Evolutionary conservation across 2,888 invertebrate species (phyloP).

Genomic region (Apotomis betuletana): DNA sequence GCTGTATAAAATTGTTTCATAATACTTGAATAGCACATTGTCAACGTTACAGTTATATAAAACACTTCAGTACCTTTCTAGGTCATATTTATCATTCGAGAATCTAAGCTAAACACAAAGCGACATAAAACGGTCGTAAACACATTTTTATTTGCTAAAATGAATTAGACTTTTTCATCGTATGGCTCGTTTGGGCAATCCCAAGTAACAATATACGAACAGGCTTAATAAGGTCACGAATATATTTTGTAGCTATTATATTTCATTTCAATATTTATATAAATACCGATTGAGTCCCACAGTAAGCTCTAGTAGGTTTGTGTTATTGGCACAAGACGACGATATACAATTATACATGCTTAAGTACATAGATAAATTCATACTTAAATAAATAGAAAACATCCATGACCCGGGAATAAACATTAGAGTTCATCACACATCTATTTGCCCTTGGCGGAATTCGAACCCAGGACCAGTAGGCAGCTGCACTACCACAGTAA

Average conservation of each 20-base stretch:
- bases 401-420: too few species aligned
- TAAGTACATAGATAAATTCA: too few species aligned
- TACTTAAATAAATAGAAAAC: too few species aligned
- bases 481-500: too few species aligned
- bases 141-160: constrained; percentile 31
- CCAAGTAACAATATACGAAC: neutral
- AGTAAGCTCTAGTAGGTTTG: too few species aligned
- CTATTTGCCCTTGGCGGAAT: too few species aligned
- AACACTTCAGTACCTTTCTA: constrained; percentile 22
- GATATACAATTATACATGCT: too few species aligned
- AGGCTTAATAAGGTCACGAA: neutral
- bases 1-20: constrained; percentile 8
- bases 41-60: constrained; percentile 23
- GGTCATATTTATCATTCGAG: constrained; percentile 29
- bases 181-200: constrained; percentile 5
- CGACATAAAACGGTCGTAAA: constrained; percentile 21
- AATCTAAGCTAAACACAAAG: constrained; percentile 29
- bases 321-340: too few species aligned
- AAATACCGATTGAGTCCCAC: too few species aligned
- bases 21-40: constrained; percentile 15
- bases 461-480: too few species aligned
- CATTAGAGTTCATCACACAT: too few species aligned
- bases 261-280: too few species aligned
- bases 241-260: neutral
- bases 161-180: constrained; percentile 2